A percentile compares a stretch with the other conserved stretches of the same genome.
These are phyloP conservation scores for Antigone vipio DNA, from an alignment of 2,113 vertebrate species.

Conservation along the genomic window DNA sequence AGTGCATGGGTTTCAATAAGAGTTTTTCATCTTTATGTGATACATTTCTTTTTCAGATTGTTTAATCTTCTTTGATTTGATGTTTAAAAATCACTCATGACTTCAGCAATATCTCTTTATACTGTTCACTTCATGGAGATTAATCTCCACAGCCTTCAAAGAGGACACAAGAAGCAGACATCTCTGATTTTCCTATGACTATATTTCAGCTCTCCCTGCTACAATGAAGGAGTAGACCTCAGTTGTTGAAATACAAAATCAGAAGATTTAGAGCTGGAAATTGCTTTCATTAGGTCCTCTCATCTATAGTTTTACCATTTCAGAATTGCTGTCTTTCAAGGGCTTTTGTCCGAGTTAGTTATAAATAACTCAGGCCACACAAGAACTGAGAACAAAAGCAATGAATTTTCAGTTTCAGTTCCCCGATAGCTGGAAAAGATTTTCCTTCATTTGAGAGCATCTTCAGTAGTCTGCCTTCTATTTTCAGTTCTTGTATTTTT, in stretches of 20 bases:
- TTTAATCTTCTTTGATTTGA: not conserved
- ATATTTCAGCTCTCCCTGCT: not conserved
- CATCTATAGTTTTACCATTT: not conserved
- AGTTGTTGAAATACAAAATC: not conserved
- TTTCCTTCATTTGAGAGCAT: not conserved
- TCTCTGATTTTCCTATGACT: not conserved
- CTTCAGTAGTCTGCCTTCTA: not conserved
- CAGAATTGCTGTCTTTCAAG: not conserved
- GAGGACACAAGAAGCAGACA: not conserved
- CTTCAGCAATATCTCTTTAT: not conserved
- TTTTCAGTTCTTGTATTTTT: not conserved
- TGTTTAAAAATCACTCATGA: not conserved
- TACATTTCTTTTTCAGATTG: not conserved
- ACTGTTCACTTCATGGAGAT: not conserved
- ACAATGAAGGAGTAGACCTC: not conserved
- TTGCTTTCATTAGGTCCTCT: not conserved
- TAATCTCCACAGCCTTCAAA: not conserved
- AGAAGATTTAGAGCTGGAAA: not conserved
- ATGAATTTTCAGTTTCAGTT: not conserved
- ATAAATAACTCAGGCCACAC: not conserved
- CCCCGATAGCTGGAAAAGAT: not conserved
- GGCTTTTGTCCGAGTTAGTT: not conserved
- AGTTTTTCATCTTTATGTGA: not conserved
- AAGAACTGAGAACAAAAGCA: not conserved
- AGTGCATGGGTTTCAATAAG: not conserved